These are phyloP conservation scores for Torymus aiolomorphi DNA, from an alignment of 2,888 invertebrate genomes.

Conservation along the genomic window DNA sequence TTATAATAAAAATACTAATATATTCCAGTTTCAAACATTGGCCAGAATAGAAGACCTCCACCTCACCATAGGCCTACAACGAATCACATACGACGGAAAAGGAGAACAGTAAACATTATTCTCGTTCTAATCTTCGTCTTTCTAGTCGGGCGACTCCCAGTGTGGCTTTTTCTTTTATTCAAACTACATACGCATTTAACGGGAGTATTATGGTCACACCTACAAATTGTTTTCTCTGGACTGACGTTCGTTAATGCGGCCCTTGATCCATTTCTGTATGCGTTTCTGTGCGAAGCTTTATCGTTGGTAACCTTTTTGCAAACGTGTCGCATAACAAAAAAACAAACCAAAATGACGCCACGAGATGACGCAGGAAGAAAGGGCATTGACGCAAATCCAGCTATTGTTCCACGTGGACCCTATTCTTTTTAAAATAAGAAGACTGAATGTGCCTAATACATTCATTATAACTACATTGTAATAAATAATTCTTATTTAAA, in stretches of 20 bases:
- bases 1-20: too few relatives aligned
- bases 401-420: constrained; percentile 47
- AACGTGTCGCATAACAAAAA: constrained; percentile 20
- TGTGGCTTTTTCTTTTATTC: constrained; percentile 77
- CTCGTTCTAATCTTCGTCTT: constrained; percentile 78
- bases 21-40: constrained; percentile 38
- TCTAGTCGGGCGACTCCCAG: constrained; percentile 77
- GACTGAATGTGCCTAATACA: constrained; percentile 30
- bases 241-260: constrained; percentile 78
- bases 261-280: constrained; percentile 80
- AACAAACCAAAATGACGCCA: constrained; percentile 4
- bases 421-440: constrained; percentile 26
- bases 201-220: constrained; percentile 73
- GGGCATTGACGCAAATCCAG: constrained; percentile 10
- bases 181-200: constrained; percentile 73
- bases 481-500: constrained; percentile 1
- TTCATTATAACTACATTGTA: constrained; percentile 42
- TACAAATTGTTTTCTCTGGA: constrained; percentile 77
- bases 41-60: background rate
- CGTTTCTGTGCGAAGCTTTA: constrained; percentile 78
- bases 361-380: constrained; percentile 14
- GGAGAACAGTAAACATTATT: constrained; percentile 79
- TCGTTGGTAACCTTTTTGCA: constrained; percentile 52
- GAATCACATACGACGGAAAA: constrained; percentile 73
- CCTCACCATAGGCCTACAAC: constrained; percentile 15